A percentile compares a stretch with the other conserved stretches of the same genome.
phyloP scores from a whole-genome alignment of 1,140 invertebrate genomes.

The Proctacanthus coquilletti region DNA sequence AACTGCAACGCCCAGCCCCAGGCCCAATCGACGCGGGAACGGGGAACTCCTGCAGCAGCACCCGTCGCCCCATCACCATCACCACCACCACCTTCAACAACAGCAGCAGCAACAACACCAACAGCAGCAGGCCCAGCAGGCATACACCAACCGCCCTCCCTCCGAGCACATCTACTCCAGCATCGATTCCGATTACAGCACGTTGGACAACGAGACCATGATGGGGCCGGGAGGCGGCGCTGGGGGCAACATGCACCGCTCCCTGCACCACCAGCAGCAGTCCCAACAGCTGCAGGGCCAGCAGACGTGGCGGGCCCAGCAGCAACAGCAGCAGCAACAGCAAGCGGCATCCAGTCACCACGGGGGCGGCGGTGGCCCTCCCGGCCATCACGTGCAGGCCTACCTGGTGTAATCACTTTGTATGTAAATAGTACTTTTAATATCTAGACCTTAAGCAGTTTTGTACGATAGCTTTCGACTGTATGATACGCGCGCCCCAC shows the following conservation, averaged over 20 bases:
- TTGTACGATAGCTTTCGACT: no score
- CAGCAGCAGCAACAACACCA: conserved; percentile 29
- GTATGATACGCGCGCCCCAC: no score
- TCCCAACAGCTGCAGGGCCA: conserved; percentile 13
- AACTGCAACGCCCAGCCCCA: conserved; percentile 43
- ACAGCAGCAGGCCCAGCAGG: conserved; percentile 14
- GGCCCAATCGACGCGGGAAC: conserved; percentile 40
- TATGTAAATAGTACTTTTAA: no score
- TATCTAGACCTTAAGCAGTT: no score
- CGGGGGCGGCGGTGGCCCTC: conserved; percentile 6
- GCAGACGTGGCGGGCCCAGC: conserved; percentile 13
- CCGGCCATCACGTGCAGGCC: conserved; percentile 19
- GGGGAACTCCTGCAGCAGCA: conserved; percentile 57
- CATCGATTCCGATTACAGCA: conserved; percentile 62
- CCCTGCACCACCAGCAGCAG: conserved; percentile 15
- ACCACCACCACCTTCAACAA: conserved; percentile 23
- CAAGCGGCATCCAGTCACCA: conserved; percentile 1
- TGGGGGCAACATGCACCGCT: no score
- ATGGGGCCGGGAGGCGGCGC: conserved; percentile 12
- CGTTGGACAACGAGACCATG: conserved; percentile 27
- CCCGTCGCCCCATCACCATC: conserved; percentile 33
- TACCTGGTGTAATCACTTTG: conserved; percentile 23
- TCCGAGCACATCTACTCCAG: conserved; percentile 75
- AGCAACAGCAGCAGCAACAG: conserved; percentile 10
- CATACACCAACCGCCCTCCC: conserved; percentile 44